Evolutionary conservation across 2,113 vertebrate species (phyloP).

Genomic region (Oreochromis spilurus): DNA sequence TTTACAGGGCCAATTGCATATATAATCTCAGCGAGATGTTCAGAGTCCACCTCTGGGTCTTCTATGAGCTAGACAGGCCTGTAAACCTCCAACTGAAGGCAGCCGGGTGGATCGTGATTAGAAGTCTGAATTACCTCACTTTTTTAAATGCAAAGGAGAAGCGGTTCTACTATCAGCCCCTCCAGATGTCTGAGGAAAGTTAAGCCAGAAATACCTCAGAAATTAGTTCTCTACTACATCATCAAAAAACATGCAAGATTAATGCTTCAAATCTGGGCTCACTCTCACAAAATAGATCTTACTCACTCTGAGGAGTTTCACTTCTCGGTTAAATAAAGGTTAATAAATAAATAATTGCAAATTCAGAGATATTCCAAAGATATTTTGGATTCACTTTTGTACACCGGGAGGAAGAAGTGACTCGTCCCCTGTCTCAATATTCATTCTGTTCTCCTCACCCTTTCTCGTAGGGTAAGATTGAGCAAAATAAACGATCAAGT

Average conservation of each 20-base stretch:
- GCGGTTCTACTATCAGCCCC: neutral
- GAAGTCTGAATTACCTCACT: neutral
- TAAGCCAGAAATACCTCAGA: neutral
- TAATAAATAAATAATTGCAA: neutral
- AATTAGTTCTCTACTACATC: neutral
- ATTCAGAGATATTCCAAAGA: neutral
- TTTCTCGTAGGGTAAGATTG: accelerated
- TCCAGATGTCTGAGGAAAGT: neutral
- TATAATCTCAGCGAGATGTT: neutral
- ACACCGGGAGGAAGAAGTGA: neutral
- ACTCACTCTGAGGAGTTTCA: neutral
- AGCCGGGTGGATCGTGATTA: neutral
- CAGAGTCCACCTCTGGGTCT: neutral
- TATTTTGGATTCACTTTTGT: neutral
- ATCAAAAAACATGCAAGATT: neutral
- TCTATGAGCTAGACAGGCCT: neutral
- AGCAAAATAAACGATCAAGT: neutral
- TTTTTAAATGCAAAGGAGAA: neutral
- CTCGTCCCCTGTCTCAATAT: accelerated
- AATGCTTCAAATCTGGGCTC: neutral
- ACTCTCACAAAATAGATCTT: neutral
- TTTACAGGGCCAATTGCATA: accelerated
- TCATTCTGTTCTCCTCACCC: neutral
- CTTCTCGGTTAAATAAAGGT: neutral
- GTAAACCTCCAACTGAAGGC: neutral